These are phyloP conservation scores for Acropora tenuis DNA, from an alignment of 64 coral and sea anemone species.

Conservation along the genomic window DNA sequence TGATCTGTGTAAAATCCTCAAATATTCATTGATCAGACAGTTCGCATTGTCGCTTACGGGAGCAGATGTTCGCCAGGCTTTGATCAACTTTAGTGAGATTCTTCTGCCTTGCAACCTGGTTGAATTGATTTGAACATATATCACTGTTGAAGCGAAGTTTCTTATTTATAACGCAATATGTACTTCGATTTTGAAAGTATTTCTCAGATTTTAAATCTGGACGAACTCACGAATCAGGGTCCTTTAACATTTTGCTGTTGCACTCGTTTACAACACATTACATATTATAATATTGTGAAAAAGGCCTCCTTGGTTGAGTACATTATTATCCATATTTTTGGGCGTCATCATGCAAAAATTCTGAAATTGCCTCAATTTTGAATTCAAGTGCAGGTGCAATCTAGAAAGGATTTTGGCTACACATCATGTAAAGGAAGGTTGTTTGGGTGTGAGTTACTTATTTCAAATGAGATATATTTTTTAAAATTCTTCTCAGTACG, in stretches of 20 bases:
- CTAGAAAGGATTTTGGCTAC: too few species aligned
- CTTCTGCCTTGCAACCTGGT: background rate
- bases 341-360: conserved; percentile 21
- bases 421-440: too few species aligned
- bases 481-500: too few species aligned
- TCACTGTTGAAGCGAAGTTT: background rate
- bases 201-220: too few species aligned
- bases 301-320: too few species aligned
- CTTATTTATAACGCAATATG: background rate
- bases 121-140: background rate
- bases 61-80: conserved; percentile 22
- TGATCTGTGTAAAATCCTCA: conserved; percentile 18
- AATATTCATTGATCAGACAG: conserved; percentile 15
- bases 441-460: too few species aligned
- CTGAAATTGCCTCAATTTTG: background rate
- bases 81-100: background rate
- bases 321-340: background rate
- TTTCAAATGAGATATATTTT: too few species aligned
- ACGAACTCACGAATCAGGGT: background rate
- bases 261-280: background rate
- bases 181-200: too few species aligned
- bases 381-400: background rate
- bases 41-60: background rate
- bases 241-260: background rate
- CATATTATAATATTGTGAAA: too few species aligned